Evolutionary conservation across 2,797 vertebrate genomes (phyloP).

Genomic region (Gadopsis bispinosus): DNA sequence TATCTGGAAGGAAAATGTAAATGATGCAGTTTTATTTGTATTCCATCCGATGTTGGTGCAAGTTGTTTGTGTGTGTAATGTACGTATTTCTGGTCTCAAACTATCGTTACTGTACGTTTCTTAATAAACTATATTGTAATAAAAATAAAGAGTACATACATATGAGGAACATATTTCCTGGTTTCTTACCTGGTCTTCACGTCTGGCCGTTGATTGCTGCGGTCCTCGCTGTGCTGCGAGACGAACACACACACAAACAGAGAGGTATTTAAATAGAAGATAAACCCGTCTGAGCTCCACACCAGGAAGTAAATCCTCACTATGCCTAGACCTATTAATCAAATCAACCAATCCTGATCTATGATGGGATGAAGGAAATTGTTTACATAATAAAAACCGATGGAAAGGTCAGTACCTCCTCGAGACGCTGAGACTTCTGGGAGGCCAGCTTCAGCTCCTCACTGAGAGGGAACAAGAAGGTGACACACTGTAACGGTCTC

Average conservation of each 20-base stretch:
- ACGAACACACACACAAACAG: constrained; percentile 35
- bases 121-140: too few species aligned
- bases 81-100: too few species aligned
- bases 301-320: constrained; percentile 47
- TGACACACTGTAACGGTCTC: constrained; percentile 1
- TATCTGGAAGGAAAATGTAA: too few species aligned
- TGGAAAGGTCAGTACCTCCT: constrained; percentile 78
- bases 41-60: too few species aligned
- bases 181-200: constrained; percentile 92
- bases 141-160: not conserved
- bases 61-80: too few species aligned
- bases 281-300: constrained; percentile 63
- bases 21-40: too few species aligned
- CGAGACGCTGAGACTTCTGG: constrained; percentile 90
- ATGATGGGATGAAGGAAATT: not conserved
- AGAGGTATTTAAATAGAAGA: constrained; percentile 54
- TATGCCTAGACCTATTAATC: constrained; percentile 29
- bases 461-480: constrained; percentile 71
- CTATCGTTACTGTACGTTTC: too few species aligned
- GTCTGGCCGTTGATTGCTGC: constrained; percentile 87
- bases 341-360: constrained; percentile 17
- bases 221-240: constrained; percentile 60
- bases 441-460: constrained; percentile 92
- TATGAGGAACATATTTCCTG: not conserved
- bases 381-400: not conserved